These are phyloP conservation scores for Gymnocypris eckloni DNA, from an alignment of 2,797 vertebrate species.

Conservation along the genomic window DNA sequence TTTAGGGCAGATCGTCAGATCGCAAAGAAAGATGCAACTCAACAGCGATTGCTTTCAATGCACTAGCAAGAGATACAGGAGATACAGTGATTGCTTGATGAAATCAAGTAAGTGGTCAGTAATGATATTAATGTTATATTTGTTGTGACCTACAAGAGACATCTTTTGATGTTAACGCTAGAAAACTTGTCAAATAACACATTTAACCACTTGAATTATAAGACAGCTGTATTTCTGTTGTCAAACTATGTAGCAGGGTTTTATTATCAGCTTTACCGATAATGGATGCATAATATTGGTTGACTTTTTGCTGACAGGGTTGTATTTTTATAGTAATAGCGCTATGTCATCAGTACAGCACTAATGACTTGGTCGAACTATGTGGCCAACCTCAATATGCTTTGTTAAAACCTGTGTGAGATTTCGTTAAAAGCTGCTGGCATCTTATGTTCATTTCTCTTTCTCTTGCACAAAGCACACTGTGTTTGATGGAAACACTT, in stretches of 20 bases:
- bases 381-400: conserved; percentile 23
- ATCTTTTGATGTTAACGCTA: conserved; percentile 16
- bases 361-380: conserved; percentile 34
- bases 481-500: conserved; percentile 35
- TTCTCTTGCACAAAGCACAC: conserved; percentile 5
- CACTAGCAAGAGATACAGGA: conserved; percentile 5
- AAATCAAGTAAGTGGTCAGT: conserved; percentile 20
- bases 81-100: conserved; percentile 9
- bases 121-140: conserved; percentile 40
- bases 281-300: conserved; percentile 37
- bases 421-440: conserved; percentile 10
- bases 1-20: not conserved
- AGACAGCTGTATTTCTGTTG: not conserved
- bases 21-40: not conserved
- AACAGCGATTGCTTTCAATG: not conserved
- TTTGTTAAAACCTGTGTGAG: conserved; percentile 31
- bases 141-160: conserved; percentile 28
- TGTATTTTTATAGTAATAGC: conserved; percentile 36
- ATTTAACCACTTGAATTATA: conserved; percentile 35
- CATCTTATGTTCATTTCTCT: conserved; percentile 12
- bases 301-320: conserved; percentile 32
- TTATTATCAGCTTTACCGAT: conserved; percentile 27
- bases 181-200: conserved; percentile 9
- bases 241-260: not conserved
- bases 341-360: conserved; percentile 45